Evolutionary conservation across 2,113 vertebrate genomes (phyloP).

Genomic region (Thamnophis sirtalis): DNA sequence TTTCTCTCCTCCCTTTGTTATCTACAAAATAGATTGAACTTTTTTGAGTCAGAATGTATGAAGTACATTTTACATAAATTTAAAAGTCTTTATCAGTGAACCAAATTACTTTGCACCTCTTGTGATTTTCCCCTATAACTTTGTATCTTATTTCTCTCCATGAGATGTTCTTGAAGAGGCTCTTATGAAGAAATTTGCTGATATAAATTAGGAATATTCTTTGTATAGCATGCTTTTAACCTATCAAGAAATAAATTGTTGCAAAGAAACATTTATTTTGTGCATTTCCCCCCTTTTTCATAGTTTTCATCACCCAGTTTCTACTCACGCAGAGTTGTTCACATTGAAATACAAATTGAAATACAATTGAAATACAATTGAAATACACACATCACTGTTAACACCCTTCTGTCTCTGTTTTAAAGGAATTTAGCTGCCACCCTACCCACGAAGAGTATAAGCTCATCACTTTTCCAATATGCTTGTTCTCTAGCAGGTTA

Average conservation of each 20-base stretch:
- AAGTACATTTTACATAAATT: constrained; percentile 1
- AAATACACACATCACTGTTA: constrained; percentile 62
- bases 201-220: constrained; percentile 23
- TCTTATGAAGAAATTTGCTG: not conserved
- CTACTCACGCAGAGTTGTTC: constrained; percentile 45
- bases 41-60: not conserved
- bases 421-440: constrained; percentile 62
- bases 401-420: constrained; percentile 59
- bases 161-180: not conserved
- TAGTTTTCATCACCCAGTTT: constrained; percentile 41
- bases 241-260: not conserved
- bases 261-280: constrained; percentile 20
- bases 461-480: constrained; percentile 62
- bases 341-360: constrained; percentile 53
- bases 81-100: not conserved
- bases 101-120: not conserved
- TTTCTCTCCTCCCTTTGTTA: not conserved
- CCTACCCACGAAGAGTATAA: constrained; percentile 60
- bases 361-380: no score
- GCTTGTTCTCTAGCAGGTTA: constrained; percentile 62
- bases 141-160: not conserved
- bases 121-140: not conserved
- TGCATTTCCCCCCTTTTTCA: not conserved
- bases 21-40: not conserved
- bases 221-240: constrained; percentile 18